These are phyloP conservation scores for Macaca fascicularis DNA, from an alignment of 2,113 vertebrate genomes.

Conservation along the genomic window DNA sequence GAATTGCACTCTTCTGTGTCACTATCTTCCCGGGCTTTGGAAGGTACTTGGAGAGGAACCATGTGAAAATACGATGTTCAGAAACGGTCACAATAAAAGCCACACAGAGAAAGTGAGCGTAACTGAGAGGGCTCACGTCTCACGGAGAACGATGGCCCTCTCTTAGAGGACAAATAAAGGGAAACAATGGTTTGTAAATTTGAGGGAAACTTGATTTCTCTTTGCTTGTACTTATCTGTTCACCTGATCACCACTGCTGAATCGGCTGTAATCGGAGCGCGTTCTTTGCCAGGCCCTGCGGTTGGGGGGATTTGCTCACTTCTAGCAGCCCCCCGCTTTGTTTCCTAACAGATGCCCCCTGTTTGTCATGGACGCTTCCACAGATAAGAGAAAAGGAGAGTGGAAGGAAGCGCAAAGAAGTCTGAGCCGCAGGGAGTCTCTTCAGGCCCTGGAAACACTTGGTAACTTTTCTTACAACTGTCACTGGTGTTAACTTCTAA, in stretches of 20 bases:
- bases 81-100: not conserved
- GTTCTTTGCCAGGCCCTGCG: constrained; percentile 64
- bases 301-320: constrained; percentile 82
- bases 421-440: constrained; percentile 76
- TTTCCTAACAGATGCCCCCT: constrained; percentile 74
- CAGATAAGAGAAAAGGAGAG: constrained; percentile 76
- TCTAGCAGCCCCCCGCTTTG: constrained; percentile 77
- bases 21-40: constrained; percentile 4
- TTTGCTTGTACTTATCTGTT: constrained; percentile 72
- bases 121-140: not conserved
- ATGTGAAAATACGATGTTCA: not conserved
- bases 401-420: constrained; percentile 77
- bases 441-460: constrained; percentile 64
- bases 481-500: constrained; percentile 87
- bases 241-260: constrained; percentile 68
- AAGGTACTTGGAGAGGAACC: constrained; percentile 36
- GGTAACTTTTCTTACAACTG: constrained; percentile 84
- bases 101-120: not conserved
- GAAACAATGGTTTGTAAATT: constrained; percentile 50
- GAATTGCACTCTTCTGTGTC: not conserved
- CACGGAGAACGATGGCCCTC: not conserved
- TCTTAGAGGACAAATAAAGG: not conserved
- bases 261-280: constrained; percentile 76
- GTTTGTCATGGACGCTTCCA: constrained; percentile 62
- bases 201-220: constrained; percentile 72